Conservation (phyloP, 2,888 invertebrate genomes). For the Atethmia centrago region DNA sequence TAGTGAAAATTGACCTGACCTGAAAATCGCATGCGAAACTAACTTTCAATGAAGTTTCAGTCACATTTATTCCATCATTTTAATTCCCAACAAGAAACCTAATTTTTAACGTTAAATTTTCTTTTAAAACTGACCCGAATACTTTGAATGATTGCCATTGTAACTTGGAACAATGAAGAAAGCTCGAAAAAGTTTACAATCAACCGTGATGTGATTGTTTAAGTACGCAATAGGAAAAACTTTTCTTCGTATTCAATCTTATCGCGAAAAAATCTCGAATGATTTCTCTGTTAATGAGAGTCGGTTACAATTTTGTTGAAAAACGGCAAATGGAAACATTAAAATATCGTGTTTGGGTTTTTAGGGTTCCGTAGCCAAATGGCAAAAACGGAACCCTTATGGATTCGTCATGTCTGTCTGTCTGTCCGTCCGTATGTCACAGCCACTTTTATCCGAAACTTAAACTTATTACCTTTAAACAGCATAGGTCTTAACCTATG, state of each 20-base stretch:
- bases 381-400: too few species aligned
- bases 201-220: conserved; percentile 63
- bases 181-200: conserved; percentile 61
- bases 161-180: conserved; percentile 52
- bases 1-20: background rate
- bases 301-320: conserved; percentile 26
- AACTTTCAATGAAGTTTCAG: conserved; percentile 24
- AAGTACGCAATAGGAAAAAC: conserved; percentile 55
- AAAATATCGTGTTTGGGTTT: background rate
- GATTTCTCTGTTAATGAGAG: conserved; percentile 30
- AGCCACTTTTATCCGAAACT: too few species aligned
- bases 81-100: conserved; percentile 51
- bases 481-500: too few species aligned
- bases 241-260: conserved; percentile 42
- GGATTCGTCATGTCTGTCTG: too few species aligned
- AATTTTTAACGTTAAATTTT: conserved; percentile 31
- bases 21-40: background rate
- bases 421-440: too few species aligned
- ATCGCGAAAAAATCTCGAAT: conserved; percentile 30
- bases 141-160: conserved; percentile 55
- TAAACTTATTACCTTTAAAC: too few species aligned
- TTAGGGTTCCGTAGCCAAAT: too few species aligned
- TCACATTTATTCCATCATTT: conserved; percentile 55
- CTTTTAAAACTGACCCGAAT: conserved; percentile 32
- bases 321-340: conserved; percentile 7